phyloP scores from a whole-genome alignment of 2,113 vertebrate genomes.

The Oreochromis tanganicae region DNA sequence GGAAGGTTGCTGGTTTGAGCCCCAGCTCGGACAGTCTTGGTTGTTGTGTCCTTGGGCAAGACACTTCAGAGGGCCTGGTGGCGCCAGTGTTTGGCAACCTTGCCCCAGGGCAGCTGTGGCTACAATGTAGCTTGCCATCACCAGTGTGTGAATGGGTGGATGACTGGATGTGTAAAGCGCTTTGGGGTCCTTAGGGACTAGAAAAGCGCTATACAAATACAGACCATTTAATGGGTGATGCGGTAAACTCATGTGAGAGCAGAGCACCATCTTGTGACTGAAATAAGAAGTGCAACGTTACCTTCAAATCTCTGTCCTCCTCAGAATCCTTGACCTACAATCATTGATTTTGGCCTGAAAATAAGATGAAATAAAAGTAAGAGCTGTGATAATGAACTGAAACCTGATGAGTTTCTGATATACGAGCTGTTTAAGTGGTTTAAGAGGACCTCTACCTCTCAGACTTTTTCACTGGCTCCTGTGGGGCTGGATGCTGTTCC shows the following conservation, averaged over 20 bases:
- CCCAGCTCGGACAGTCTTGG: no score
- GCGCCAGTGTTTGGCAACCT: no score
- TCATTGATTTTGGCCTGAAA: constrained; percentile 64
- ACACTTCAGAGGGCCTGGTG: no score
- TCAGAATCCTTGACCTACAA: constrained; percentile 53
- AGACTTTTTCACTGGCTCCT: constrained; percentile 50
- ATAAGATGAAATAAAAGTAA: not conserved
- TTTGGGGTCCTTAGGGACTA: no score
- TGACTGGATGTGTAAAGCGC: no score
- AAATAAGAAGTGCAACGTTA: constrained; percentile 1
- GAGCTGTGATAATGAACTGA: accelerated
- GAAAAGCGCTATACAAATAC: no score
- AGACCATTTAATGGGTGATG: accelerated
- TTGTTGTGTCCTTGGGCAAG: no score
- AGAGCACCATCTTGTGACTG: not conserved
- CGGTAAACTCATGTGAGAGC: not conserved
- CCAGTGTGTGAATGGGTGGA: no score
- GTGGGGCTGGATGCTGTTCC: constrained; percentile 47
- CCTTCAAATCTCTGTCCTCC: not conserved
- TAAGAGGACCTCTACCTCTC: constrained; percentile 51
- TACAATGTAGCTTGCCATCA: no score
- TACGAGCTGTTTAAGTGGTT: not conserved
- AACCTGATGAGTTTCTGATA: not conserved
- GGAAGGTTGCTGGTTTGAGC: no score
- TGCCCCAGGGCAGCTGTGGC: no score